A percentile compares a stretch with the other conserved stretches of the same genome.
phyloP scores from a whole-genome alignment of 2,797 vertebrate genomes.

The Fistularia commersonii region DNA sequence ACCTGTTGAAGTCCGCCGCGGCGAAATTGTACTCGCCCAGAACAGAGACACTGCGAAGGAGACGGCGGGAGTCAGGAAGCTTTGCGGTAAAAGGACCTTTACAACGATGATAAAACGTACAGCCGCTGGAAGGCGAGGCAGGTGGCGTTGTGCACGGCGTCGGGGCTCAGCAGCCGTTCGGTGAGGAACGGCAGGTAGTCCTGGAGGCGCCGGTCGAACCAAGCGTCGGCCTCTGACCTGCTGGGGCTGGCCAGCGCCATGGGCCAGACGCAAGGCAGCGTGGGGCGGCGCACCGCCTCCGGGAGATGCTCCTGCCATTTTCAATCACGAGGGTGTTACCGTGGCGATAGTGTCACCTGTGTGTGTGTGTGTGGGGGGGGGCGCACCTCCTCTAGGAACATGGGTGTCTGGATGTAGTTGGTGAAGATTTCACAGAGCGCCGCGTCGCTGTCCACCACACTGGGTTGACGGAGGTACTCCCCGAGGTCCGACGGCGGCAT shows the following conservation, averaged over 20 bases:
- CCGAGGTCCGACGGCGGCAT: slow-evolving; percentile 57
- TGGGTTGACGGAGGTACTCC: slow-evolving; percentile 44
- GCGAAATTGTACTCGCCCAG: slow-evolving; percentile 59
- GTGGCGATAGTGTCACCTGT: background rate
- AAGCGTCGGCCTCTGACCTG: slow-evolving; percentile 48
- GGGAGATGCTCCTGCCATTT: slow-evolving; percentile 58
- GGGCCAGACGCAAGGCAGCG: slow-evolving; percentile 70
- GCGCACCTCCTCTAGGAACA: slow-evolving; percentile 65
- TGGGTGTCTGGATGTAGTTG: slow-evolving; percentile 38
- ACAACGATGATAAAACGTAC: slow-evolving; percentile 42
- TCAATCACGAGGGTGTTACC: background rate
- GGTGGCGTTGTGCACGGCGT: slow-evolving; percentile 39
- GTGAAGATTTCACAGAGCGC: slow-evolving; percentile 65
- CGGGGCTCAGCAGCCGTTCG: slow-evolving; percentile 53
- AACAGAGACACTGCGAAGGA: slow-evolving; percentile 56
- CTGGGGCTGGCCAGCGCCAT: slow-evolving; percentile 48
- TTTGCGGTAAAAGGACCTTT: background rate
- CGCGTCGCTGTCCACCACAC: slow-evolving; percentile 29
- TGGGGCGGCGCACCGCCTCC: slow-evolving; percentile 23
- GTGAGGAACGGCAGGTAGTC: slow-evolving; percentile 65
- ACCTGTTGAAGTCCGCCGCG: slow-evolving; percentile 34
- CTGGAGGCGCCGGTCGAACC: slow-evolving; percentile 58
- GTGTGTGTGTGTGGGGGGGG: background rate
- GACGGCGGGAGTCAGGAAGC: background rate
- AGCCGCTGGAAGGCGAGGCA: slow-evolving; percentile 71